phyloP scores from a whole-genome alignment of 2,888 invertebrate genomes.

The Nasonovia ribisnigri region DNA sequence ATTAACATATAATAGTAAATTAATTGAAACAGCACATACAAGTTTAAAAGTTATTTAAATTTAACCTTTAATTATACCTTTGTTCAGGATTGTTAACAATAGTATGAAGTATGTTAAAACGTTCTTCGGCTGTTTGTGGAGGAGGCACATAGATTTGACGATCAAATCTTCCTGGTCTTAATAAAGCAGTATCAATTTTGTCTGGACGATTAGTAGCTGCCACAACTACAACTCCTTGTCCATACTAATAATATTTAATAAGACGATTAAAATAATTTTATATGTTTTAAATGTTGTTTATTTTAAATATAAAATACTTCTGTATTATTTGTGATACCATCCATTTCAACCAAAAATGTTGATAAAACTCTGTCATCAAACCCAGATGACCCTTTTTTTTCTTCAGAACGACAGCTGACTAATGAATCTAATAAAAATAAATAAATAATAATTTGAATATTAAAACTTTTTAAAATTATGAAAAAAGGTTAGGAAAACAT shows the following conservation, averaged over 20 bases:
- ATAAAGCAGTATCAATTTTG: slow-evolving; percentile 75
- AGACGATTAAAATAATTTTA: neutral
- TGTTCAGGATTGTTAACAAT: slow-evolving; percentile 69
- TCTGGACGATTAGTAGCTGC: slow-evolving; percentile 79
- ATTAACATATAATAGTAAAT: slow-evolving; percentile 8
- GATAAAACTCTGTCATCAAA: slow-evolving; percentile 75
- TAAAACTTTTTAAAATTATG: neutral
- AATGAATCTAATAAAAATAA: slow-evolving; percentile 71
- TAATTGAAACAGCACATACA: neutral
- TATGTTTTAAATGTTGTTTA: neutral
- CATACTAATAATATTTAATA: slow-evolving; percentile 51
- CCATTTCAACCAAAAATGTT: slow-evolving; percentile 77
- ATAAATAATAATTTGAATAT: neutral
- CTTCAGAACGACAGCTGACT: slow-evolving; percentile 71
- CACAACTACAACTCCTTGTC: slow-evolving; percentile 73
- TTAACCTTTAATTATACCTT: neutral
- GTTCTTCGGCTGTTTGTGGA: slow-evolving; percentile 72
- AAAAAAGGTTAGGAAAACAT: neutral
- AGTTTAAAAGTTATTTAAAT: neutral
- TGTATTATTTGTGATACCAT: slow-evolving; percentile 73
- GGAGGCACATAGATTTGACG: slow-evolving; percentile 76
- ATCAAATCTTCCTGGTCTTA: slow-evolving; percentile 77
- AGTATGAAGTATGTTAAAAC: slow-evolving; percentile 72
- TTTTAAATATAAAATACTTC: slow-evolving; percentile 41
- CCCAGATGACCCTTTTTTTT: slow-evolving; percentile 70